phyloP scores from a whole-genome alignment of 2,113 vertebrate species.

The Holacanthus passer region DNA sequence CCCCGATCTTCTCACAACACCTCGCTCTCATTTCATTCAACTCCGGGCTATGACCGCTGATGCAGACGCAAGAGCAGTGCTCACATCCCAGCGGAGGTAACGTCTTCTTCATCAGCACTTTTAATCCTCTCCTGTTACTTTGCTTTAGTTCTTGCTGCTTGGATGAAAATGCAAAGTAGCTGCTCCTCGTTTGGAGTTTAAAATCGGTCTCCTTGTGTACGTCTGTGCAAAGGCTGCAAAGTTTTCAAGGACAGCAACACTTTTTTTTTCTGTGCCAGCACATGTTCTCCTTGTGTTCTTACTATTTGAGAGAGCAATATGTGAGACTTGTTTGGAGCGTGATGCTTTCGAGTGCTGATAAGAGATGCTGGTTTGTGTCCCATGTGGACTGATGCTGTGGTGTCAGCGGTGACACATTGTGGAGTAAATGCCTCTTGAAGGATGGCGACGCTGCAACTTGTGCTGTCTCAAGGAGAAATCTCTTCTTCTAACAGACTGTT shows the following conservation, averaged over 20 bases:
- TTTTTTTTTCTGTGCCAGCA: background rate
- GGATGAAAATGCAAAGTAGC: background rate
- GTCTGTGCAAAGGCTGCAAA: background rate
- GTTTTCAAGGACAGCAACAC: slow-evolving; percentile 39
- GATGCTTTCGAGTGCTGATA: slow-evolving; percentile 39
- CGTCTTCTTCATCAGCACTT: background rate
- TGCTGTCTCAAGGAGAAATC: slow-evolving; percentile 37
- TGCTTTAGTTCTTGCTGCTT: background rate
- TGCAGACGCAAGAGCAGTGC: slow-evolving; percentile 24
- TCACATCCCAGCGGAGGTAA: slow-evolving; percentile 50
- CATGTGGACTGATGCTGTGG: background rate
- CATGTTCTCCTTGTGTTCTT: slow-evolving; percentile 3
- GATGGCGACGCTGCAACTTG: slow-evolving; percentile 13
- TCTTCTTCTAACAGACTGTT: slow-evolving; percentile 27
- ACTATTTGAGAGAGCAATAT: background rate
- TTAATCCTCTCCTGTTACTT: slow-evolving; percentile 13
- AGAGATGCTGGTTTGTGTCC: slow-evolving; percentile 30
- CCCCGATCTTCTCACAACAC: slow-evolving; percentile 45
- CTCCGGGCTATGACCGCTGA: slow-evolving; percentile 44
- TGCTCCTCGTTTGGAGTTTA: background rate
- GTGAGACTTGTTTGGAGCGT: slow-evolving; percentile 1
- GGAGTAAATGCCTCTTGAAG: slow-evolving; percentile 38
- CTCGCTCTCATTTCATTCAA: slow-evolving; percentile 43
- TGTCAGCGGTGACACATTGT: slow-evolving; percentile 20
- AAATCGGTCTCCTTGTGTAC: background rate